Conservation (phyloP, 2,888 invertebrate species). For the Bhutanitis thaidina region DNA sequence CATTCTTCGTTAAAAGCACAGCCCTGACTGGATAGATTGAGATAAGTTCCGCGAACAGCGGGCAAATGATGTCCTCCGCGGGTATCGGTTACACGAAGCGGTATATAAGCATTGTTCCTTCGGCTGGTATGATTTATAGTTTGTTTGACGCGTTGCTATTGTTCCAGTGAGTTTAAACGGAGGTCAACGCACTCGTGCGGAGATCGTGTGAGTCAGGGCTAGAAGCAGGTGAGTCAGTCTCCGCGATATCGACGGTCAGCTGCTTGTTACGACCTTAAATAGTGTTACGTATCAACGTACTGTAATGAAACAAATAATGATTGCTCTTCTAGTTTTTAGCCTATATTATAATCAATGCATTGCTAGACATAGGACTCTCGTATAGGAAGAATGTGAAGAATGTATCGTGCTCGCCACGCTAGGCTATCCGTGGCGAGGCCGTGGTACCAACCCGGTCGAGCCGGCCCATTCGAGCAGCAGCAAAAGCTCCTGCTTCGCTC, state of each 20-base stretch:
- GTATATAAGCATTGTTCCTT: constrained; percentile 6
- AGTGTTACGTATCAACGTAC: no score
- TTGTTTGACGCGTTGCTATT: constrained; percentile 8
- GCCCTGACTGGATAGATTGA: not conserved
- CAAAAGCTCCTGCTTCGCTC: no score
- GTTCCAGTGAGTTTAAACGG: not conserved
- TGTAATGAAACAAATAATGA: no score
- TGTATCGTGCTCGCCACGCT: no score
- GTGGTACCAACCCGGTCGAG: no score
- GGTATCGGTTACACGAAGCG: constrained; percentile 2
- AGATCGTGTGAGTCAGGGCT: not conserved
- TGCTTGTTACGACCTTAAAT: not conserved
- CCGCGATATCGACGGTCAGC: not conserved
- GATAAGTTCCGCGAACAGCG: not conserved
- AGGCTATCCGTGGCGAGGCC: no score
- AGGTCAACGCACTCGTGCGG: not conserved
- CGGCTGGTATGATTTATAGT: constrained; percentile 12
- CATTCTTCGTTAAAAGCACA: not conserved
- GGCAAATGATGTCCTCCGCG: constrained; percentile 1
- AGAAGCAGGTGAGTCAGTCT: constrained; percentile 1
- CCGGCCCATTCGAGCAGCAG: no score
- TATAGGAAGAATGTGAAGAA: no score
- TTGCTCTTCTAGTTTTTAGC: no score
- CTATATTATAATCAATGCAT: no score
- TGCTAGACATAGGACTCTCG: no score